Evolutionary conservation across 2,888 invertebrate genomes (phyloP), one percentile per base, ranked within the genome.

Genomic region (Drosophila nigritarsus): DNA sequence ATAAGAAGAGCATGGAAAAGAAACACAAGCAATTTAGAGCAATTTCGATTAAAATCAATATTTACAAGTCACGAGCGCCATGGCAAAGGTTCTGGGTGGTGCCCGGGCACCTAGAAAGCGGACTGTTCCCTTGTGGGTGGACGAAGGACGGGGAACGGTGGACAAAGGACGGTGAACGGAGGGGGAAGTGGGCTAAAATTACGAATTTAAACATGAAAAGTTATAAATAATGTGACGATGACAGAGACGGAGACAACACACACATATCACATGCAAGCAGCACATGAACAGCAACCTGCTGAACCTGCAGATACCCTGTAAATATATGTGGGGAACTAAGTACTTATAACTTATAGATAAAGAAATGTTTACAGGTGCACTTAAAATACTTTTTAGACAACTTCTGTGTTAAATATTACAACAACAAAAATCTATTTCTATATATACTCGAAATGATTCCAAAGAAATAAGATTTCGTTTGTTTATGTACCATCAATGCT

Each of bases 21-120:
- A 8, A 29, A 13, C n/a, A 34, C 34, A 85, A 75, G 84, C 78
- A 83, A 88, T 91, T 91, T 87, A 80, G 80, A 83, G 87, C 91
- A 89, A 91, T 91, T 91, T 91, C 89, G 91, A 91, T 91, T 90
- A 90, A 91, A 91, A 91, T 91, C 91, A 91, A 91, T 91, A 91
- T 87, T 84, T 77, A 80, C 81, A 85, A 78, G 82, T 75, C 74
- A 75, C 76, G 67, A 78, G 72, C 82, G 71, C 70, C 72, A 71
- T 49, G 56, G 54, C 27, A 49, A 36, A 55, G 64, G 36, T 29
- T 50, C 54, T 55, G 48, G 58, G 55, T 65, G 75, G 75, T 75
- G 75, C 56, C 49, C 54, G 27, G 32, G 54, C 49, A 64, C 38
- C 68, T 68, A 74, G 51, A 45, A 45, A 54, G 27, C 53, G 24